Evolutionary conservation across 1,140 invertebrate species (phyloP).

Genomic region (Zaprionus capensis): DNA sequence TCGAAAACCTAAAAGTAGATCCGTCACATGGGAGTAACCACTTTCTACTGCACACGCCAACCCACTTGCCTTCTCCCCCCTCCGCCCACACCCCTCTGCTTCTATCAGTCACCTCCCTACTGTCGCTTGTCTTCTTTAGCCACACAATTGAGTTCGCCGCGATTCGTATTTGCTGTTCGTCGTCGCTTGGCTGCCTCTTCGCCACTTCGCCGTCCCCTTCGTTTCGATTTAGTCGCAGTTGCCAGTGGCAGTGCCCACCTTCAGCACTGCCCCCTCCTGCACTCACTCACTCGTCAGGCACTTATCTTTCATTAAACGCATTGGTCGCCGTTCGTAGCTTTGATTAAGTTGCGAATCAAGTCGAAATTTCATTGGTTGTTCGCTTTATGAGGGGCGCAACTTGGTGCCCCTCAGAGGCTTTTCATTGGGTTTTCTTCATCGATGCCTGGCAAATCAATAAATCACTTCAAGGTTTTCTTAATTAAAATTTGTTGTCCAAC

Average conservation of each 20-base stretch:
- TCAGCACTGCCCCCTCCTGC: background rate
- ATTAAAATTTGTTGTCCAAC: constrained; percentile 79
- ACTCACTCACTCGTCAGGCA: constrained; percentile 8
- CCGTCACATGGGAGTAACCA: background rate
- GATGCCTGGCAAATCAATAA: constrained; percentile 76
- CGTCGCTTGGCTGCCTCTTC: constrained; percentile 51
- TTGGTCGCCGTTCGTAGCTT: constrained; percentile 42
- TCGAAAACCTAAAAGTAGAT: constrained; percentile 32
- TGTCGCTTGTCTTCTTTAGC: constrained; percentile 35
- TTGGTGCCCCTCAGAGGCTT: background rate
- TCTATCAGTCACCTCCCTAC: constrained; percentile 3
- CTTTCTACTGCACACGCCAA: constrained; percentile 1
- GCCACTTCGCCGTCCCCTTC: constrained; percentile 19
- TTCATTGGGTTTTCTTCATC: background rate
- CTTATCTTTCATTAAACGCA: constrained; percentile 63
- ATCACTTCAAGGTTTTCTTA: constrained; percentile 84
- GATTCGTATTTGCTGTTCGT: constrained; percentile 67
- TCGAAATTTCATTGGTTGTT: constrained; percentile 53
- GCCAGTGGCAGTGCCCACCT: background rate
- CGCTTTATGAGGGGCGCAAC: constrained; percentile 3
- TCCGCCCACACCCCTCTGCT: background rate
- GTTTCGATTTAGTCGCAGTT: constrained; percentile 37
- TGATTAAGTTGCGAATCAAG: constrained; percentile 58
- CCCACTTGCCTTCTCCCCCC: background rate
- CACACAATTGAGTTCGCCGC: constrained; percentile 69